Evolutionary conservation across 2,888 invertebrate species (phyloP), one percentile per base, ranked within the genome.

Genomic region (Agrypnus murinus): DNA sequence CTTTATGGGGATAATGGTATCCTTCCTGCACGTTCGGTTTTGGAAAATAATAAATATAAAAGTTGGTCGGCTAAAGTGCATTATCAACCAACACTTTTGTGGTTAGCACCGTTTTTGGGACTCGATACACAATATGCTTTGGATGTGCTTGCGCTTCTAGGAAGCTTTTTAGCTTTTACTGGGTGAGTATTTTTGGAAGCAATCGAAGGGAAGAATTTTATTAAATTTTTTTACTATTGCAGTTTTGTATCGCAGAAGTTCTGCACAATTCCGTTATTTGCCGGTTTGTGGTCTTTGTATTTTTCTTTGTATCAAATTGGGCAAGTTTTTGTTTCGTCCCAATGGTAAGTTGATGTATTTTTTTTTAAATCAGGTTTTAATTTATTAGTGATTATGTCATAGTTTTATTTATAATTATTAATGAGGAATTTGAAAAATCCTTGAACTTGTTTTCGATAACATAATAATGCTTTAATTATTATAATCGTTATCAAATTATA

Each of bases 1-100:
- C 84, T 94, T 17, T 93, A 92, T 84, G 93, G 93, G 2, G 91
- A 92, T 79, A 91, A 92, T 88, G 94, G 94, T 58, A 86, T 94
- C 63, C 81, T 92, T 69, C 93, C 93, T 60, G 92, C 91, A 25
- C 83, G 82, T 69, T 80, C 85, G 2, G 79, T 85, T 9, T 77
- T 87, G 74, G 86, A 86, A 75, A 85, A 85, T 68, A 84, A 82
- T 75, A 85, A 84, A 75, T 86, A 87, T 62, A 84, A 86, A 75
- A 83, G 88, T n/a, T 81, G 89, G 55, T 82, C 86, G 32, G 87
- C 88, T 14, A 89, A 89, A 81, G 86, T 91, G 4, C 88, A 87
- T 75, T 88, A 88, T 73, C 90, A 91, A 77, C 92, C 92, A 5
- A 91, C 91, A 0, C 82, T 92, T 48, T 82, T 93, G 43, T 92